Base-by-base conservation (phyloP, 2,797 vertebrate species). In the Spizella passerina region DNA sequence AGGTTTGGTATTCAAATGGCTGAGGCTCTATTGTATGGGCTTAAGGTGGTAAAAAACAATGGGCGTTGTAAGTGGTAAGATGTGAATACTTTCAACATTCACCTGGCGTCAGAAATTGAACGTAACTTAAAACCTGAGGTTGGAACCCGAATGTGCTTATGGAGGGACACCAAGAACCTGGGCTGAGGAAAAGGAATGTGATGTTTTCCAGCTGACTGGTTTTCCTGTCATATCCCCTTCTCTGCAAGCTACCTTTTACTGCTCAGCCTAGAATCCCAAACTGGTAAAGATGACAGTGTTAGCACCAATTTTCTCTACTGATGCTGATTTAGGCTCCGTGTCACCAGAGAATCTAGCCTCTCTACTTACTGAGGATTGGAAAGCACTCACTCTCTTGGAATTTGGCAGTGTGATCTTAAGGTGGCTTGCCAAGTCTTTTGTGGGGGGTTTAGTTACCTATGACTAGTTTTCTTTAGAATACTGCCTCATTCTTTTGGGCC, bases 381-480 rank as follows among this genome's bases (percentile, higher is more conserved):
- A 96, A 79, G 36, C 34, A 57, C 43, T 85, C 19, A 70, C 17
- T 34, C 29, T 52, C 27, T 81, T 70, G 82, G 41, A 91, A 91
- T 90, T 91, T 84, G 87, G 80, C 85, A 92, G 50, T 9, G 18
- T 65, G 92, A 86, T 88, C 65, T 86, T 82, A 41, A 84, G 47
- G 63, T n/a, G 22, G 27, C 75, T 79, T 93, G 73, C 57, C 96
- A 87, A 93, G 75, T 76, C 95, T 95, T 93, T 94, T 93, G 88
- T 96, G 38, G 66, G 9, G 39, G 61, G 59, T 82, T 85, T 63
- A 92, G 92, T 95, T 78, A 93, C 88, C 80, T 61, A 79, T 94
- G 81, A 81, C 55, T 94, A 88, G 77, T 88, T 96, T 90, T 91
- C 85, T 97, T 96, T 96, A 94, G 90, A 88, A 68, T 63, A 85